Conservation (phyloP, 2,113 vertebrate species). For the Gobiocypris rarus region DNA sequence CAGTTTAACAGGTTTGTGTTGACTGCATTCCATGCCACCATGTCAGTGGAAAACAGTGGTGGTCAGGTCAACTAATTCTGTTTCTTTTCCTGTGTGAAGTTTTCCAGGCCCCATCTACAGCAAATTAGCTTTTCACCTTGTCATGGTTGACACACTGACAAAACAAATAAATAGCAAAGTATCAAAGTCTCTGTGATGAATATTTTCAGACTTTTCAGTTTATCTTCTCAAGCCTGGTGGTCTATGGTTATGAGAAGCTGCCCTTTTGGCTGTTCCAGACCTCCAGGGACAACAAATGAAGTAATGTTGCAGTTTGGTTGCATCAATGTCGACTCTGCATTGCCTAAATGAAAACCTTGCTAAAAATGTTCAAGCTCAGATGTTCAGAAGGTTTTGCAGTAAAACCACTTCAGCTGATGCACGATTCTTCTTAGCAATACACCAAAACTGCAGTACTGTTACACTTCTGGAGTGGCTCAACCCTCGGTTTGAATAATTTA, state of each 20-base stretch:
- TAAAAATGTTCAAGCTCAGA: constrained; percentile 5
- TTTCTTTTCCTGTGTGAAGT: constrained; percentile 63
- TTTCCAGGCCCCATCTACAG: constrained; percentile 55
- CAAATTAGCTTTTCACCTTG: constrained; percentile 62
- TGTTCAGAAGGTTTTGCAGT: constrained; percentile 13
- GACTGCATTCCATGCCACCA: constrained; percentile 47
- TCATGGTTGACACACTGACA: constrained; percentile 65
- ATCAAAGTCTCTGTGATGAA: constrained; percentile 74
- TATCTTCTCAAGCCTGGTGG: constrained; percentile 79
- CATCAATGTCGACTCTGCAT: constrained; percentile 21
- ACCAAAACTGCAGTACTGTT: background rate
- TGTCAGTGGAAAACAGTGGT: constrained; percentile 45
- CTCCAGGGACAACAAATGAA: constrained; percentile 55
- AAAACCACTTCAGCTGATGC: background rate
- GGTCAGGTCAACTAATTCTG: constrained; percentile 30
- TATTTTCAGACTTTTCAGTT: constrained; percentile 77
- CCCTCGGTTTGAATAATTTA: background rate
- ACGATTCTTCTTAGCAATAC: background rate
- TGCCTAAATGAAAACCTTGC: constrained; percentile 24
- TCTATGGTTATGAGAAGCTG: constrained; percentile 73
- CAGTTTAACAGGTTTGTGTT: constrained; percentile 46
- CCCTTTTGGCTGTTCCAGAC: constrained; percentile 42
- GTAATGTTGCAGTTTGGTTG: constrained; percentile 58
- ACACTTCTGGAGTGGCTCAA: background rate
- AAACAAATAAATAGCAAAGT: constrained; percentile 78